A percentile compares a stretch with the other conserved stretches of the same genome.
These are phyloP conservation scores for Holothuria scabra DNA, from an alignment of 53 echinoderm and acorn worm genomes.

Conservation along the genomic window DNA sequence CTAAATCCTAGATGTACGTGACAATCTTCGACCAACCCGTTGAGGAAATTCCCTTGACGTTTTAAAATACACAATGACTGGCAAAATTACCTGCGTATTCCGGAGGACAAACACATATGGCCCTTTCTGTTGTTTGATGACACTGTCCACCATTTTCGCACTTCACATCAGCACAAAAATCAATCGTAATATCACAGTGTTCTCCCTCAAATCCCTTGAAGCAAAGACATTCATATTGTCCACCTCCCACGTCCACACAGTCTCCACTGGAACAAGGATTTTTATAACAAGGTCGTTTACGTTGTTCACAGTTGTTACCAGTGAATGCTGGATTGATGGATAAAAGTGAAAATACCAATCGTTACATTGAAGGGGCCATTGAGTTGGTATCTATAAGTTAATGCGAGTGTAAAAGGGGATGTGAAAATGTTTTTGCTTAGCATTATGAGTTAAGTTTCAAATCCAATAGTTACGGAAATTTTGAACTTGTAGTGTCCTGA, in stretches of 20 bases:
- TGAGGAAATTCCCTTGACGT: too few species aligned
- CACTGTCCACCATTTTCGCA: background rate
- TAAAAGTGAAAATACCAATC: too few species aligned
- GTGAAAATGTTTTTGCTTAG: too few species aligned
- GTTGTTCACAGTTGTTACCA: background rate
- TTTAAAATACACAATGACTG: too few species aligned
- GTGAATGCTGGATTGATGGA: background rate
- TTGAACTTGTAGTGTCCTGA: too few species aligned
- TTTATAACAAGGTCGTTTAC: background rate
- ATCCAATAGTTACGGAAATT: too few species aligned
- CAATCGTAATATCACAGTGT: background rate
- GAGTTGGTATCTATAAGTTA: too few species aligned
- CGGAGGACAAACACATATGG: background rate
- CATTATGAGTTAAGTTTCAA: too few species aligned
- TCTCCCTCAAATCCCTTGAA: background rate
- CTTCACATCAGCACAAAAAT: background rate
- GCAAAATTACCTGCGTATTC: background rate
- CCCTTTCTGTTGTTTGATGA: background rate
- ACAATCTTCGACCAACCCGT: too few species aligned
- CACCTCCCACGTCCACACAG: background rate
- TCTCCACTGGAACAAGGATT: background rate
- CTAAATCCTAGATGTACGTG: too few species aligned
- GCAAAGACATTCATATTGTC: background rate
- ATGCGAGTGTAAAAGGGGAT: too few species aligned
- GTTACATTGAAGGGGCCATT: too few species aligned